Conservation (phyloP, 2,113 vertebrate genomes). For the Brevimyrus niger region DNA sequence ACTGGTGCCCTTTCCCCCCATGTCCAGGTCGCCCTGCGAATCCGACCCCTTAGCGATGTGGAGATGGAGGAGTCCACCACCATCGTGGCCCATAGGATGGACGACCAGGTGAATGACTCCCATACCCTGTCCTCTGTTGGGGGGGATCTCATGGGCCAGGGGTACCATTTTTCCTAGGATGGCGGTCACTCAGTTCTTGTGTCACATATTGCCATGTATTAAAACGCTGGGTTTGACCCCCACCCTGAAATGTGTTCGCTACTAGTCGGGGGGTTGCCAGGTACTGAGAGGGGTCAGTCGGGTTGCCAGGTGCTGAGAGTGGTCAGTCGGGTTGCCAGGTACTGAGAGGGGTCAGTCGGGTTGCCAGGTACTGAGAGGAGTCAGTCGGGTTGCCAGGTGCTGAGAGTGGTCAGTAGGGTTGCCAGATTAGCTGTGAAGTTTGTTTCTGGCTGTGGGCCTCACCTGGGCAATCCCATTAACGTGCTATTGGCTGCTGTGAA, state of each 20-base stretch:
- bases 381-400: neutral
- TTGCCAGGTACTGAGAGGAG: neutral
- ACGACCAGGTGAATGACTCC: slow-evolving; percentile 68
- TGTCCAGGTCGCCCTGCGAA: slow-evolving; percentile 76
- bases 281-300: neutral
- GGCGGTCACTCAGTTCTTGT: neutral
- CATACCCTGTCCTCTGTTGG: neutral
- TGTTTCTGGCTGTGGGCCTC: neutral
- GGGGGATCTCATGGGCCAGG: neutral
- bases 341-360: neutral
- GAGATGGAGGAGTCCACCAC: slow-evolving; percentile 77
- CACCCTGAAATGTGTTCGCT: neutral
- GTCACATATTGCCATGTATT: neutral
- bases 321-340: no score
- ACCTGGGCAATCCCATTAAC: neutral
- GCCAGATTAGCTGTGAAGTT: neutral
- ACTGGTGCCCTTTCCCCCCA: neutral
- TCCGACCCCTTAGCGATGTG: slow-evolving; percentile 74
- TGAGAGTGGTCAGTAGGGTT: neutral
- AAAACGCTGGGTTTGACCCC: neutral
- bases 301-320: no score
- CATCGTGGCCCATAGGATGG: slow-evolving; percentile 74
- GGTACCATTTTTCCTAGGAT: neutral
- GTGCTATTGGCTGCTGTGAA: neutral
- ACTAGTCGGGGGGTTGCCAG: neutral